These are phyloP conservation scores for Equus quagga DNA, from an alignment of 2,113 vertebrate genomes.

Conservation along the genomic window DNA sequence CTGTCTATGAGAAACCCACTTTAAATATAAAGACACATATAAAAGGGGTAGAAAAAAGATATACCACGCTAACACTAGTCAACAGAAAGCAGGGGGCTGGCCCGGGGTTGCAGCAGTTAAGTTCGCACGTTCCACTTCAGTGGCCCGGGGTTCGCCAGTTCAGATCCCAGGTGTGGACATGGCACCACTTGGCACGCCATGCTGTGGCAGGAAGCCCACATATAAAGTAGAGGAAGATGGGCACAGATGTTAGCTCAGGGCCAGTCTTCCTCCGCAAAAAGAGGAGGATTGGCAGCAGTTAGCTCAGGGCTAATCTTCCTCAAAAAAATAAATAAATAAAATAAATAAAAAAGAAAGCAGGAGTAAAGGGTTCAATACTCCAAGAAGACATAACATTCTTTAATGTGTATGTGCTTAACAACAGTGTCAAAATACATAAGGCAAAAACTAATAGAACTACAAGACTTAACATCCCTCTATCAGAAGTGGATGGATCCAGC, in stretches of 20 bases:
- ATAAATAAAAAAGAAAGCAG: background rate
- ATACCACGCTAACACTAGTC: background rate
- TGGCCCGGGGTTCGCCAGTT: no score
- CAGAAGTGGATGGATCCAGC: background rate
- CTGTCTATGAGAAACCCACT: background rate
- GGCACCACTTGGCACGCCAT: no score
- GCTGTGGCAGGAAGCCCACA: no score
- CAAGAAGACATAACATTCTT: background rate
- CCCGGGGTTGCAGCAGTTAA: no score
- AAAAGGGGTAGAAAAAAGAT: background rate
- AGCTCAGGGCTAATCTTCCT: no score
- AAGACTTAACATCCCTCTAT: background rate
- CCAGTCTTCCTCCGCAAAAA: no score
- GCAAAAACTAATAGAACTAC: background rate
- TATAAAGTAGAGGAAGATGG: no score
- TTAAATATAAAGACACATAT: background rate
- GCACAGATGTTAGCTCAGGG: no score
- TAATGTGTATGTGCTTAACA: background rate
- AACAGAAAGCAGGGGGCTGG: background rate
- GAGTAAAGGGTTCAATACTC: background rate
- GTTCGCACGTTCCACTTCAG: no score
- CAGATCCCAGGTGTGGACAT: no score
- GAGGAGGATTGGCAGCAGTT: no score
- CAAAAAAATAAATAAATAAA: no score
- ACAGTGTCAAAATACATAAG: background rate